Conservation (phyloP, 2,113 vertebrate species). For the Setophaga coronata region DNA sequence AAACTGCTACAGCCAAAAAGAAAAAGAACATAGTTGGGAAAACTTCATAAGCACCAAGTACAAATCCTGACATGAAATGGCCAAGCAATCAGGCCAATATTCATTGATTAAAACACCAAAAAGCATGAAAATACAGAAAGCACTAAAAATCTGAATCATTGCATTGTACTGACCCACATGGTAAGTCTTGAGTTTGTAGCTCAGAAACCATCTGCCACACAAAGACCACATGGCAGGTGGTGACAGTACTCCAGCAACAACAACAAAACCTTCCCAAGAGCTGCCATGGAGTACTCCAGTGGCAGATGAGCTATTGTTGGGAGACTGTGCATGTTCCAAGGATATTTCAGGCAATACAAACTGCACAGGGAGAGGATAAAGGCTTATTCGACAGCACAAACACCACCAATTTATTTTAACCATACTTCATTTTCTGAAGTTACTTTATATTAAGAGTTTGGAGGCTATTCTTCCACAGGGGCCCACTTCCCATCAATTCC, state of each 20-base stretch:
- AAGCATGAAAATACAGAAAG: not conserved
- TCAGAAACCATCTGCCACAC: not conserved
- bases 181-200: not conserved
- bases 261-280: not conserved
- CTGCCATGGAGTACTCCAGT: not conserved
- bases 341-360: not conserved
- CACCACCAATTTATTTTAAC: not conserved
- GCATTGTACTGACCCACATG: accelerated
- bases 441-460: not conserved
- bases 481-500: not conserved
- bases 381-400: not conserved
- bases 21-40: not conserved
- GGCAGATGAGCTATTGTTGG: not conserved
- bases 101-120: not conserved
- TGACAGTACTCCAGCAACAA: not conserved
- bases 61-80: not conserved
- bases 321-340: not conserved
- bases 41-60: not conserved
- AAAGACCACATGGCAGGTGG: not conserved
- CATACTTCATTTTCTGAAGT: not conserved
- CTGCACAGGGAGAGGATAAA: not conserved
- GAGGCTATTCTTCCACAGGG: not conserved
- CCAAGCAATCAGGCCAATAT: not conserved
- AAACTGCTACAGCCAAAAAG: not conserved
- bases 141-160: not conserved